A percentile compares a stretch with the other conserved stretches of the same genome.
These are phyloP conservation scores for Argyrosomus regius DNA, from an alignment of 2,797 vertebrate genomes.

Conservation along the genomic window DNA sequence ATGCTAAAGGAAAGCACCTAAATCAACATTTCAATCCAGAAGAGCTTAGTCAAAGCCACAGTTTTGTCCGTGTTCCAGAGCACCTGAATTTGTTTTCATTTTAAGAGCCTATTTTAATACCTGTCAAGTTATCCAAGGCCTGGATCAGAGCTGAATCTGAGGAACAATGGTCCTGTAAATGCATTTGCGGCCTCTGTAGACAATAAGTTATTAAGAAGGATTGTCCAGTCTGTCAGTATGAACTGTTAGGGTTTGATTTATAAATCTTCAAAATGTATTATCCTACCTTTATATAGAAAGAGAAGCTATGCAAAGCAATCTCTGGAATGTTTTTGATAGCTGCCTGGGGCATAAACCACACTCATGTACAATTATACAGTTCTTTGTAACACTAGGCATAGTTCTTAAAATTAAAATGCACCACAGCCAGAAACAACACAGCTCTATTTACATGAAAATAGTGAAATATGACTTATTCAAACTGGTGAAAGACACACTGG, in stretches of 20 bases:
- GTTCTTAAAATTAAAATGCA: conserved; percentile 42
- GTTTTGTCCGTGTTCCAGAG: conserved; percentile 19
- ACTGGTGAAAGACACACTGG: conserved; percentile 31
- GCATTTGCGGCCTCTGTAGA: conserved; percentile 3
- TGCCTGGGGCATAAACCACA: conserved; percentile 50
- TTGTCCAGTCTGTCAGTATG: not conserved
- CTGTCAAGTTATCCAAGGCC: conserved; percentile 21
- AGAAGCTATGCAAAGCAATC: conserved; percentile 42
- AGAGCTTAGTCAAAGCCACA: conserved; percentile 29
- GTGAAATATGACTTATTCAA: conserved; percentile 37
- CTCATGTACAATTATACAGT: conserved; percentile 47
- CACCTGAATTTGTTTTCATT: conserved; percentile 40
- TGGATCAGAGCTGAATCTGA: conserved; percentile 6
- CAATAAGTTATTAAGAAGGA: conserved; percentile 21
- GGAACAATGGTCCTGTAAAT: conserved; percentile 5
- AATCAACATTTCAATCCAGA: conserved; percentile 40
- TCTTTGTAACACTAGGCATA: conserved; percentile 33
- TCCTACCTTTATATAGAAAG: conserved; percentile 22
- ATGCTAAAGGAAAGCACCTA: conserved; percentile 36
- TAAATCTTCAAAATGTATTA: conserved; percentile 1
- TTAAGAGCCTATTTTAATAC: conserved; percentile 32
- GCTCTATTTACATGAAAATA: conserved; percentile 29
- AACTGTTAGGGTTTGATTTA: conserved; percentile 29
- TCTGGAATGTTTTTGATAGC: conserved; percentile 61
- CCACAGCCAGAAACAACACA: conserved; percentile 58